A percentile compares a stretch with the other conserved stretches of the same genome.
These are phyloP conservation scores for Lasioglossum albipes DNA, from an alignment of 1,140 invertebrate genomes.

Conservation along the genomic window DNA sequence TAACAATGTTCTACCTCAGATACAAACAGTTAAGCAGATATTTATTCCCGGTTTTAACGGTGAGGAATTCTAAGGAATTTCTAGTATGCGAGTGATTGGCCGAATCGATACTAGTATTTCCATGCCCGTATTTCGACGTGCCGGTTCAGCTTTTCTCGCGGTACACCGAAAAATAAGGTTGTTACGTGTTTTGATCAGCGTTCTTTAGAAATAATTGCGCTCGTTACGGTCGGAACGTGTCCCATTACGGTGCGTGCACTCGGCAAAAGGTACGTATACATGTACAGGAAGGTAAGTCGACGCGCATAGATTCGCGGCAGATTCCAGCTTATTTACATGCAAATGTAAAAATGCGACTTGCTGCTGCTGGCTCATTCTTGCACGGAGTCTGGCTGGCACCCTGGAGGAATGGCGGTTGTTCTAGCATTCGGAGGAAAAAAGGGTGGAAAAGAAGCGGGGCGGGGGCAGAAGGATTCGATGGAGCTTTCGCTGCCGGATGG, in stretches of 20 bases:
- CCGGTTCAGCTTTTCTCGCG: no score
- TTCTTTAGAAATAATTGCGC: neutral
- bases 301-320: constrained; percentile 5
- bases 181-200: neutral
- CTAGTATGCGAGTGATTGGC: no score
- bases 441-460: neutral
- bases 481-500: constrained; percentile 29
- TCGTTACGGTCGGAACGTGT: neutral
- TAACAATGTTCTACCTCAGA: no score
- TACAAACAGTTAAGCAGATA: no score
- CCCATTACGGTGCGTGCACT: neutral
- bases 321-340: constrained; percentile 66
- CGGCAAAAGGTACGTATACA: neutral
- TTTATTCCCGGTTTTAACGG: no score
- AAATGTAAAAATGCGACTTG: constrained; percentile 64
- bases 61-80: no score
- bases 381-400: constrained; percentile 4
- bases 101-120: no score
- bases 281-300: constrained; percentile 14
- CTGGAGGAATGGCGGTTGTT: neutral
- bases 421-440: neutral
- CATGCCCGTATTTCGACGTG: no score
- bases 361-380: constrained; percentile 43
- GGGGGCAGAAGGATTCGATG: constrained; percentile 21
- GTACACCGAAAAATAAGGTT: neutral